These are phyloP conservation scores for Bothrops jararaca DNA, from an alignment of 2,113 vertebrate species.

Conservation along the genomic window DNA sequence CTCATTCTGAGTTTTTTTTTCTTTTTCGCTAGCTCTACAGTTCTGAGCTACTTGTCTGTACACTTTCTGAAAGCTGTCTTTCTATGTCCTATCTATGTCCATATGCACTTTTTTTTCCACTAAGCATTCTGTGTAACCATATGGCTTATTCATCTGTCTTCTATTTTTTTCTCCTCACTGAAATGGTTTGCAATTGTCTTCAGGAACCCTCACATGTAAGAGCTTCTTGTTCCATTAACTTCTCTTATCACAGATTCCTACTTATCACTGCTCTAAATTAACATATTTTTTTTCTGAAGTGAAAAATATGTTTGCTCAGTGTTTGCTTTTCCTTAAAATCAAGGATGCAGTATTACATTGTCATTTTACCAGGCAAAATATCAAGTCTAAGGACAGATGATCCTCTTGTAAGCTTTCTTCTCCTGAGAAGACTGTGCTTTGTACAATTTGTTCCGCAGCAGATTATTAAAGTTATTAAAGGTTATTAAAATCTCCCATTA, in stretches of 20 bases:
- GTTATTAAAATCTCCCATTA: background rate
- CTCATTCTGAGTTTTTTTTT: background rate
- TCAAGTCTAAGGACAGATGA: background rate
- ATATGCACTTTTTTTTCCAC: background rate
- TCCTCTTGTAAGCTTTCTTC: background rate
- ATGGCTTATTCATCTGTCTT: background rate
- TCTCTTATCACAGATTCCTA: background rate
- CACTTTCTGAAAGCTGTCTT: background rate
- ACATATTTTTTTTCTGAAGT: background rate
- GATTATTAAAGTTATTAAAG: background rate
- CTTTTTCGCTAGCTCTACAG: background rate
- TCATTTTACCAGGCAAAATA: background rate
- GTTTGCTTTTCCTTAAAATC: background rate
- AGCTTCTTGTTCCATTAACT: background rate
- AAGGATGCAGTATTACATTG: background rate
- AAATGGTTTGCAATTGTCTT: background rate
- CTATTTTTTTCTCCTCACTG: background rate
- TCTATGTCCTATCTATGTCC: background rate
- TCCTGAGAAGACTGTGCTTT: background rate
- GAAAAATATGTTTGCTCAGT: background rate
- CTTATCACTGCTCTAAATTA: background rate
- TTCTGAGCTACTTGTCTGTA: background rate
- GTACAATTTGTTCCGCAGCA: background rate
- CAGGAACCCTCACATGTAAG: background rate
- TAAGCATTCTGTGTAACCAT: background rate